Percentiles rank a stretch among this genome's conserved stretches.
Conservation (phyloP, 2,888 invertebrate species). For the Punctoribates punctum region DNA sequence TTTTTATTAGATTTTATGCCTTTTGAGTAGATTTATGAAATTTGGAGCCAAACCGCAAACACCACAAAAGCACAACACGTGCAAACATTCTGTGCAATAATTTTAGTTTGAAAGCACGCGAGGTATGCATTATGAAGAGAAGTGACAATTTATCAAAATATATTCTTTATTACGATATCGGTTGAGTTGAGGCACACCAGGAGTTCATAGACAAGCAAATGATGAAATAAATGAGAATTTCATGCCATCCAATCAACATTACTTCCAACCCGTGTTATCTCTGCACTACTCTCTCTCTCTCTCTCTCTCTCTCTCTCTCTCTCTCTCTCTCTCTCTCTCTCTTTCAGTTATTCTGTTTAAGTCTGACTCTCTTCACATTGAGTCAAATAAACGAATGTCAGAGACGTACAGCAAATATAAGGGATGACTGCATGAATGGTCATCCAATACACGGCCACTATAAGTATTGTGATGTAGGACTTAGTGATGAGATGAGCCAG, state of each 20-base stretch:
- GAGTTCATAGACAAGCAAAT: not conserved
- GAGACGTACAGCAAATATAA: slow-evolving; percentile 16
- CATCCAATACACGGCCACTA: slow-evolving; percentile 28
- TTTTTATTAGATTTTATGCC: not conserved
- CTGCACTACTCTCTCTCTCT: not conserved
- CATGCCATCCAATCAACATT: slow-evolving; percentile 1
- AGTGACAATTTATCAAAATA: not conserved
- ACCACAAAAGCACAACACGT: no score
- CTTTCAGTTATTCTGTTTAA: not conserved
- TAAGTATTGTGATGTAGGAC: slow-evolving; percentile 28
- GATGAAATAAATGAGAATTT: slow-evolving; percentile 35
- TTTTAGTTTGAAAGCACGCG: not conserved
- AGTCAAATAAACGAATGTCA: slow-evolving; percentile 29
- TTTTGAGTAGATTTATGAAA: not conserved
- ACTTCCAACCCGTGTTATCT: not conserved
- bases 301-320: not conserved
- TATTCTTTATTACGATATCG: not conserved
- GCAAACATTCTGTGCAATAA: not conserved
- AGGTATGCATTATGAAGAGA: not conserved
- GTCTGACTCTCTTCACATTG: slow-evolving; percentile 7
- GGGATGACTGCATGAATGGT: slow-evolving; percentile 35
- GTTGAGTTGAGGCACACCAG: slow-evolving; percentile 8
- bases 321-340: slow-evolving; percentile 1
- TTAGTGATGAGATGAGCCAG: slow-evolving; percentile 25
- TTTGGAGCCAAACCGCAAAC: slow-evolving; percentile 3